A percentile compares a stretch with the other conserved stretches of the same genome.
phyloP scores from a whole-genome alignment of 2,888 invertebrate genomes.

The Eristalinus aeneus region DNA sequence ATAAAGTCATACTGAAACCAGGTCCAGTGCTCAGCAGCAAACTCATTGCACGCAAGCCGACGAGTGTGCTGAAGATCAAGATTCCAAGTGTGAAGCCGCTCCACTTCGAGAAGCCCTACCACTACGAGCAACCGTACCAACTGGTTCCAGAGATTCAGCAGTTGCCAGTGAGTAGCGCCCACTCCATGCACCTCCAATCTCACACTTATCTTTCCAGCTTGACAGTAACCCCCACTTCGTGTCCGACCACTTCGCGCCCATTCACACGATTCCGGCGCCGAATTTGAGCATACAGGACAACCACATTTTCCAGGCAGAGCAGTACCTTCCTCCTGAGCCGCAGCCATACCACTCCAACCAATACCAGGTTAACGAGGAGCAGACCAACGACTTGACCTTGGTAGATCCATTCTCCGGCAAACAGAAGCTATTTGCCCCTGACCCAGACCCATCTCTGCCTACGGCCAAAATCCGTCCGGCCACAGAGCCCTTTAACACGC shows the following conservation, averaged over 20 bases:
- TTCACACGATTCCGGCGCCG: conserved; percentile 93
- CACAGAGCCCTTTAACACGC: conserved; percentile 79
- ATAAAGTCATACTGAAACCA: conserved; percentile 65
- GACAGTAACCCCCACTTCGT: conserved; percentile 82
- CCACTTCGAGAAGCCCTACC: conserved; percentile 77
- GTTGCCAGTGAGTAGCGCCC: conserved; percentile 75
- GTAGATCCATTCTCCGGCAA: conserved; percentile 79
- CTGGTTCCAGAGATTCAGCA: conserved; percentile 74
- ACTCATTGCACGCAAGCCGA: conserved; percentile 75
- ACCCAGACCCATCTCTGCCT: conserved; percentile 81
- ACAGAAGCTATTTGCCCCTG: conserved; percentile 81
- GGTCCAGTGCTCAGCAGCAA: conserved; percentile 31
- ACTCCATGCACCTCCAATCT: background rate
- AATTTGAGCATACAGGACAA: conserved; percentile 82
- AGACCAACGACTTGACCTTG: conserved; percentile 80
- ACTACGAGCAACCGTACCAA: conserved; percentile 78
- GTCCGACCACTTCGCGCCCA: conserved; percentile 94
- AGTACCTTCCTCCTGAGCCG: conserved; percentile 75
- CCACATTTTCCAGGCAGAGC: conserved; percentile 76
- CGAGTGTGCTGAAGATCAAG: conserved; percentile 76
- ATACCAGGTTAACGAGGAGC: conserved; percentile 83
- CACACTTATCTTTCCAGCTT: conserved; percentile 72
- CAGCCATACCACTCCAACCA: conserved; percentile 75
- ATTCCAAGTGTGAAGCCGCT: conserved; percentile 75
- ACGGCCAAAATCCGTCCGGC: conserved; percentile 79